Evolutionary conservation across 2,888 invertebrate genomes (phyloP), one percentile per base, ranked within the genome.

Genomic region (Thecophora atra): DNA sequence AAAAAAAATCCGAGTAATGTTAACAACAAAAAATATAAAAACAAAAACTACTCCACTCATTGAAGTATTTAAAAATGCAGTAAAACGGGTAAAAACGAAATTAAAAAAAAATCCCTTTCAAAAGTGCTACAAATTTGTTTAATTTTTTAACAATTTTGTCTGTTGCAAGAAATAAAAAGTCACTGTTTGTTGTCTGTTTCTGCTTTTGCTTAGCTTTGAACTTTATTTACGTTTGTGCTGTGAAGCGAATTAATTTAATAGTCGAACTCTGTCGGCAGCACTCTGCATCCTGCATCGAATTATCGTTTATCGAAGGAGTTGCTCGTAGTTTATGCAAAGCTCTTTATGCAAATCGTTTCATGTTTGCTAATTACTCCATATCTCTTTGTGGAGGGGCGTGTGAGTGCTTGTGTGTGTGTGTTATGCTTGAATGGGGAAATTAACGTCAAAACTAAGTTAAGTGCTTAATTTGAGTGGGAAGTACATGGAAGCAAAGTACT

Each of bases 241-340:
- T 26, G 30, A 30, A 30, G 60, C 17, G n/a, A n/a, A 21, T 17
- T 26, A 1, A 8, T 60, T 26, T 30, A 60, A 60, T 30, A 2
- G 30, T 60, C n/a, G 30, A 60, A 60, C 28, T 30, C n/a, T 30
- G 60, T 30, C n/a, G 60, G 28, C 28, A 60, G 13, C 30, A n/a
- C 60, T 15, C 13, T n/a, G n/a, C n/a, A n/a, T n/a, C 7, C 7
- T 2, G 37, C 37, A 37, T 37, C 37, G 37, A 37, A 37, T 37
- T 37, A 37, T 2, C 37, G 37, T 37, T 37, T 37, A 37, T 37
- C 37, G 37, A 37, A 37, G 37, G 37, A 37, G 37, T 37, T 37
- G 37, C 37, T 37, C 37, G 37, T 37, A 8, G 37, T 37, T 37
- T 37, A 37, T 37, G 37, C 37, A 37, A 37, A 37, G 37, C 37